These are phyloP conservation scores for Pipistrellus kuhlii DNA, from an alignment of 2,797 vertebrate species.

Conservation along the genomic window DNA sequence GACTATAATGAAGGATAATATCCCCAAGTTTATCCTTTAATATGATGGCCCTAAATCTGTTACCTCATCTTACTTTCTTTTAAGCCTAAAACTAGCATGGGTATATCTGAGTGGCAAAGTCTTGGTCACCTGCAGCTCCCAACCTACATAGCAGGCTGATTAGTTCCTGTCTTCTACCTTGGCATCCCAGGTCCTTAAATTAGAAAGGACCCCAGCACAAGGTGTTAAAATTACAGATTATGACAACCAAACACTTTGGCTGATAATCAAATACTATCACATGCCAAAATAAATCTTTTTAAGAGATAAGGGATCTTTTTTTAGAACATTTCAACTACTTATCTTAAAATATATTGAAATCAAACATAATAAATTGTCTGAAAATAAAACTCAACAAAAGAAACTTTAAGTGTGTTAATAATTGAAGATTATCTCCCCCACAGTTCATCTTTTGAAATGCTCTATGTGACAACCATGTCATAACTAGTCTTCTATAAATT, in stretches of 20 bases:
- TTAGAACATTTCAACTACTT: neutral
- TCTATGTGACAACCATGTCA: constrained; percentile 21
- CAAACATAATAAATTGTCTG: neutral
- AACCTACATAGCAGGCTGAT: neutral
- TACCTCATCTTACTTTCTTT: neutral
- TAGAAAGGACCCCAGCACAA: neutral
- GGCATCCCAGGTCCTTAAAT: neutral
- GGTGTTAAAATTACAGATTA: constrained; percentile 5
- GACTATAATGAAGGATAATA: neutral
- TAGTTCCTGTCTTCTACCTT: neutral
- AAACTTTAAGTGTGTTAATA: neutral
- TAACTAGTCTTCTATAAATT: constrained; percentile 54
- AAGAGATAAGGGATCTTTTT: neutral
- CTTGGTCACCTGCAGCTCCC: neutral
- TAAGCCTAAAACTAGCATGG: neutral
- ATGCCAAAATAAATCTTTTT: constrained; percentile 9
- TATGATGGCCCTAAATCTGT: neutral
- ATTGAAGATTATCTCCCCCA: neutral
- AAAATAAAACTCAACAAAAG: neutral
- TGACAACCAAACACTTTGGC: neutral
- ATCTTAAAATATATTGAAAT: constrained; percentile 29
- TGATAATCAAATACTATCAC: neutral
- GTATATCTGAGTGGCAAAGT: neutral
- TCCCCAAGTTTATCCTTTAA: neutral
- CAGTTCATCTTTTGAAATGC: constrained; percentile 37